Base-by-base conservation (phyloP, 2,113 vertebrate genomes). In the Nibea albiflora region DNA sequence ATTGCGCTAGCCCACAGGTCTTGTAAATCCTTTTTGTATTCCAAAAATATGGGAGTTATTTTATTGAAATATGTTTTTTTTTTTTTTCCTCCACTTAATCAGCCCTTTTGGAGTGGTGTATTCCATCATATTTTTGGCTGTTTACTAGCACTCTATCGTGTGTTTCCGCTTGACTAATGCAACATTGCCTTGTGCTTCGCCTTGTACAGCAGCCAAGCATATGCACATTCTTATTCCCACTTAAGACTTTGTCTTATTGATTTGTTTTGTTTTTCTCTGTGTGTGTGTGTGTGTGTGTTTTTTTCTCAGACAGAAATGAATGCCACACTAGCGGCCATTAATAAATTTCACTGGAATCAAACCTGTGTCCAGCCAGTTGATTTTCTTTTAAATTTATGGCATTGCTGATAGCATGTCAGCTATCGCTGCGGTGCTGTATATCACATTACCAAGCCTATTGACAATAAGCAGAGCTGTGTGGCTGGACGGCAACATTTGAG, bases 321-420 rank as follows among this genome's bases (percentile, higher is more conserved):
- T 85, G 77, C 84, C 77, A 78, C 84, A 81, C 84, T 67, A 85
- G 78, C 53, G 60, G 80, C 42, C 42, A 12, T 85, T 80, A 81
- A 82, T 91, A 90, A 85, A 83, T 75, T 87, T 85, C 64, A 69
- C 60, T 16, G 46, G 77, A 85, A 78, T 89, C 84, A 88, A 91
- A 88, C 62, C 76, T 81, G 49, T 65, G 61, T 92, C 81, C 52
- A 81, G 84, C 66, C 76, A 26, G 60, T 83, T 88, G 78, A 90
- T 88, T 93, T 85, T 89, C 76, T 69, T 85, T 85, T 7, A 73
- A 85, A 92, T 92, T 92, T 85, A 86, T 87, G 60, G 70, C 64
- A 67, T 68, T 61, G 80, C 85, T 90, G 84, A 92, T 90, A 90
- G 80, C 80, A 66, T 89, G 90, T 93, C 81, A 89, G 71, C 78